These are phyloP conservation scores for Scaptomyza parva DNA, from an alignment of 2,888 invertebrate species.

Conservation along the genomic window DNA sequence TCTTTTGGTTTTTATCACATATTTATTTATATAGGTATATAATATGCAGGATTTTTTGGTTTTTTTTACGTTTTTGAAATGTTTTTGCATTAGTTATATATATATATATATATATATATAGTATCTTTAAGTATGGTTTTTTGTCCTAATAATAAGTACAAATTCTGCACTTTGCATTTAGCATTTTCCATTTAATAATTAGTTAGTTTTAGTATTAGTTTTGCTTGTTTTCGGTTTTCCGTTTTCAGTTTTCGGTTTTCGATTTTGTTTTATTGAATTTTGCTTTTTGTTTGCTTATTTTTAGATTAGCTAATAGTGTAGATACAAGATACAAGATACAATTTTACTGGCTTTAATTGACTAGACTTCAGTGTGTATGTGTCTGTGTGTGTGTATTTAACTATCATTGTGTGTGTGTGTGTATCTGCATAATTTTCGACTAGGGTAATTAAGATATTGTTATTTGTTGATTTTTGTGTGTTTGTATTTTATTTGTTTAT, in stretches of 20 bases:
- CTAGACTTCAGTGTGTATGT: constrained; percentile 53
- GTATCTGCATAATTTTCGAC: constrained; percentile 54
- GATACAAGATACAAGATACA: constrained; percentile 66
- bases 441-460: constrained; percentile 64
- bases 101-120: constrained; percentile 5
- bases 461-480: constrained; percentile 42
- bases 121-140: constrained; percentile 45
- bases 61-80: constrained; percentile 9
- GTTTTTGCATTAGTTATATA: constrained; percentile 22
- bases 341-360: constrained; percentile 67
- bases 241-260: constrained; percentile 6
- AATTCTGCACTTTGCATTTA: constrained; percentile 36
- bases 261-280: constrained; percentile 11
- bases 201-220: constrained; percentile 20
- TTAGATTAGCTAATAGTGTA: constrained; percentile 62
- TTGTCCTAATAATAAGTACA: constrained; percentile 68
- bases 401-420: constrained; percentile 26
- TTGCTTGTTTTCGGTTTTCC: constrained; percentile 6
- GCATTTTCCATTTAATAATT: constrained; percentile 23
- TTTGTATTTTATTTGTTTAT: constrained; percentile 55
- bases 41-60: constrained; percentile 37
- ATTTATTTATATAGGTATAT: constrained; percentile 53
- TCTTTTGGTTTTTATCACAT: constrained; percentile 46
- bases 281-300: constrained; percentile 30
- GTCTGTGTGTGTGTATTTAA: constrained; percentile 32